Conservation (phyloP, 2,888 invertebrate species). For the Leuctra nigra region DNA sequence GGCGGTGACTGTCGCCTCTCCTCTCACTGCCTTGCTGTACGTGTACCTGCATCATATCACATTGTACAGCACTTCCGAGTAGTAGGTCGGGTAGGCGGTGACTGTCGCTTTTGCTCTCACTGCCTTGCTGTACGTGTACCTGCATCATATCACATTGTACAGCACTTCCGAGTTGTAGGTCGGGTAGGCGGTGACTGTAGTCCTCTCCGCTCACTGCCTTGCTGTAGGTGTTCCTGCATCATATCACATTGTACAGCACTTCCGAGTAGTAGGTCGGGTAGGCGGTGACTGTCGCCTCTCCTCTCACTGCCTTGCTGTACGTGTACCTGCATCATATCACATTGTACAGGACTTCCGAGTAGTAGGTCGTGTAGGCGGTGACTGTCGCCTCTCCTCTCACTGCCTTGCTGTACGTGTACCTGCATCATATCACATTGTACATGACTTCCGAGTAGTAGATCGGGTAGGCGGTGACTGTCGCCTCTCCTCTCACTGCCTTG, state of each 20-base stretch:
- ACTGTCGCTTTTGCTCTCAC: constrained; percentile 81
- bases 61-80: constrained; percentile 63
- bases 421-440: constrained; percentile 45
- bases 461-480: constrained; percentile 77
- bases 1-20: constrained; percentile 76
- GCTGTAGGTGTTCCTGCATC: constrained; percentile 70
- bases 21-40: constrained; percentile 79
- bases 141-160: constrained; percentile 45
- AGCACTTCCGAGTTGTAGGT: constrained; percentile 71
- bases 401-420: constrained; percentile 79
- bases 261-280: constrained; percentile 76
- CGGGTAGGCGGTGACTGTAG: constrained; percentile 77
- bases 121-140: constrained; percentile 79
- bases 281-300: constrained; percentile 76
- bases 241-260: constrained; percentile 52
- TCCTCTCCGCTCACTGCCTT: constrained; percentile 80
- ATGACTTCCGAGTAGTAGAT: constrained; percentile 71
- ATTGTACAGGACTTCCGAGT: constrained; percentile 63
- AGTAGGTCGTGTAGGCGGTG: constrained; percentile 76
- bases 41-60: constrained; percentile 58
- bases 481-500: constrained; percentile 77
- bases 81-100: constrained; percentile 76
- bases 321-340: constrained; percentile 58
- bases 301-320: constrained; percentile 79
- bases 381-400: constrained; percentile 81